Evolutionary conservation across 2,888 invertebrate genomes (phyloP).

Genomic region (Noctua pronuba): DNA sequence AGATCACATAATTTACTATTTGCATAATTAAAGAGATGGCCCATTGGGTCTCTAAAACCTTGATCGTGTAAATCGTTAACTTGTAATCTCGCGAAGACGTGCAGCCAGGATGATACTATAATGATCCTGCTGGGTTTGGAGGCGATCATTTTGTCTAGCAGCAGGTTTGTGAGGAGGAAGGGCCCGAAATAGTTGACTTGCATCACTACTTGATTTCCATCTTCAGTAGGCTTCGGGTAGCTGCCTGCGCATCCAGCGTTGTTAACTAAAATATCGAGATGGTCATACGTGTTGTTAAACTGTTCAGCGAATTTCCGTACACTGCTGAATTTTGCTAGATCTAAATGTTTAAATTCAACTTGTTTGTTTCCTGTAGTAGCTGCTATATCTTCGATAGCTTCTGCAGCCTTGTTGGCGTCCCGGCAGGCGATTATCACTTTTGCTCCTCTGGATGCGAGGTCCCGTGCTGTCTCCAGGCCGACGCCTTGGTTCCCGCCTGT

Average conservation of each 20-base stretch:
- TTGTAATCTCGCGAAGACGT: constrained; percentile 87
- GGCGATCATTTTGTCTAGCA: constrained; percentile 86
- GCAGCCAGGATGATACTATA: constrained; percentile 82
- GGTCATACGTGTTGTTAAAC: constrained; percentile 86
- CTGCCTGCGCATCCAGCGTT: constrained; percentile 90
- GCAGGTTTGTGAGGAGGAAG: constrained; percentile 93
- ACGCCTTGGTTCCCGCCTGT: constrained; percentile 96
- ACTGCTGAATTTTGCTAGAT: constrained; percentile 88
- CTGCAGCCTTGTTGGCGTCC: constrained; percentile 92
- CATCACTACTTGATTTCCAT: constrained; percentile 91
- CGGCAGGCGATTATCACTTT: constrained; percentile 94
- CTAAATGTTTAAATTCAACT: constrained; percentile 90
- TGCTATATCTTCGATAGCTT: constrained; percentile 92
- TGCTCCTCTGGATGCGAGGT: constrained; percentile 93
- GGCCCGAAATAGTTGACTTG: constrained; percentile 93
- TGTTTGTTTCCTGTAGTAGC: constrained; percentile 92
- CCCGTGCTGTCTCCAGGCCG: constrained; percentile 93
- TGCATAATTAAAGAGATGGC: constrained; percentile 83
- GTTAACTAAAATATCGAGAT: constrained; percentile 91
- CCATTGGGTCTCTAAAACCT: constrained; percentile 64
- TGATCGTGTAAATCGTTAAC: constrained; percentile 70
- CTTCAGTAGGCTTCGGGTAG: constrained; percentile 84
- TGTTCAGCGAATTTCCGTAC: constrained; percentile 91
- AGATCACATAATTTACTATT: constrained; percentile 85
- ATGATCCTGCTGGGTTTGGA: constrained; percentile 85